Conservation (phyloP, 1,140 invertebrate species). For the Apolygus lucorum region DNA sequence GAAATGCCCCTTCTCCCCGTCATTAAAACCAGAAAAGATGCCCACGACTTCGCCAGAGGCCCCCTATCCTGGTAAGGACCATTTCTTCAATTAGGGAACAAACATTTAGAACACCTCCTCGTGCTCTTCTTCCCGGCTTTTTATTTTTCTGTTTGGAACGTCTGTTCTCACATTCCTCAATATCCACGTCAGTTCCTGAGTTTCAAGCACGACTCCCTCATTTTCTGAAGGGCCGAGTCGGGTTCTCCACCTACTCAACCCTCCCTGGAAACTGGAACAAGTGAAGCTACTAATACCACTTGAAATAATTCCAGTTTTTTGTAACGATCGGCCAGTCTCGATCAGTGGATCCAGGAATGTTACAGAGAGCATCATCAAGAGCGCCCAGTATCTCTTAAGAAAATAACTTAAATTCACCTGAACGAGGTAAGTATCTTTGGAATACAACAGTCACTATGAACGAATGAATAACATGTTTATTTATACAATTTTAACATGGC, state of each 20-base stretch:
- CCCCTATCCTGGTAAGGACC: not conserved
- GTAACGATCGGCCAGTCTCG: too few relatives aligned
- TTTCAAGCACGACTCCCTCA: not conserved
- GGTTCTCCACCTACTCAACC: not conserved
- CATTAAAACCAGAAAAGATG: not conserved
- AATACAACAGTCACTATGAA: too few relatives aligned
- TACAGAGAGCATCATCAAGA: too few relatives aligned
- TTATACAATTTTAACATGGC: too few relatives aligned
- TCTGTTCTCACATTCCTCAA: not conserved
- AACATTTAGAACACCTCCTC: not conserved
- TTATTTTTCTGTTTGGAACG: too few relatives aligned
- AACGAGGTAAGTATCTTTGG: too few relatives aligned
- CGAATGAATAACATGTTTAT: too few relatives aligned
- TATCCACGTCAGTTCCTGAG: not conserved
- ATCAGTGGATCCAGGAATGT: too few relatives aligned
- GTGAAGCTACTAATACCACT: too few relatives aligned
- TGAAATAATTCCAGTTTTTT: too few relatives aligned
- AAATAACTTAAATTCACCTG: too few relatives aligned
- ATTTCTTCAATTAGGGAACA: slow-evolving; percentile 1
- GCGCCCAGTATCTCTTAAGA: too few relatives aligned
- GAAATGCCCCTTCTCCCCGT: not conserved
- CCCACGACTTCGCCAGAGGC: not conserved
- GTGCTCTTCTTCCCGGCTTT: not conserved
- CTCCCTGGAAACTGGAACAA: not conserved
- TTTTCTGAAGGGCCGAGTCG: not conserved